Conservation (phyloP, 1,140 invertebrate genomes). For the Megalonaias nervosa region DNA sequence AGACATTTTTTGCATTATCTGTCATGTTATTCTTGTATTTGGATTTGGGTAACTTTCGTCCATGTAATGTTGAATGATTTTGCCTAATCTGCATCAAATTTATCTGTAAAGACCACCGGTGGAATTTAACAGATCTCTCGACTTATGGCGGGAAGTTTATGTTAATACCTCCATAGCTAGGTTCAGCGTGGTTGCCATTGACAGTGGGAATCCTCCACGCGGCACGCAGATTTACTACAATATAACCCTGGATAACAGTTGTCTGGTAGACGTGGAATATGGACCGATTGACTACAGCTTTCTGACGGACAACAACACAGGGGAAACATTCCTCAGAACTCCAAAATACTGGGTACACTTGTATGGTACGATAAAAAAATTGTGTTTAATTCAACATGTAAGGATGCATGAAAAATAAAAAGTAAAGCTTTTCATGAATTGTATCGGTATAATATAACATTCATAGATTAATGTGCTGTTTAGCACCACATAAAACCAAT, state of each 20-base stretch:
- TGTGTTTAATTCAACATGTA: too few relatives aligned
- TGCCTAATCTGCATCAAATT: too few relatives aligned
- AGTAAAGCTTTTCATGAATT: too few relatives aligned
- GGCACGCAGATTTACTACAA: conserved; percentile 34
- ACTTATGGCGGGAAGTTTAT: conserved; percentile 40
- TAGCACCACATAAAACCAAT: too few relatives aligned
- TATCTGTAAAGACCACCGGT: conserved; percentile 33
- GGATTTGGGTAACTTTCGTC: too few relatives aligned
- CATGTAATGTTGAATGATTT: too few relatives aligned
- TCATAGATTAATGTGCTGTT: too few relatives aligned
- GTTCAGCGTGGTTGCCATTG: conserved; percentile 43
- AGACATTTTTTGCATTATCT: too few relatives aligned
- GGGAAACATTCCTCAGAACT: conserved; percentile 35
- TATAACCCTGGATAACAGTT: conserved; percentile 45
- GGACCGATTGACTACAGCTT: conserved; percentile 38
- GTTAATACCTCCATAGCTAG: conserved; percentile 35
- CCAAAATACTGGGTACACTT: conserved; percentile 45
- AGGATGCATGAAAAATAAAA: too few relatives aligned
- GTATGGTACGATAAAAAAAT: too few relatives aligned
- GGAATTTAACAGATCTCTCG: conserved; percentile 36
- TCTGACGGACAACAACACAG: conserved; percentile 35
- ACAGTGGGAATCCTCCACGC: conserved; percentile 39
- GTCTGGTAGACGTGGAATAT: conserved; percentile 45
- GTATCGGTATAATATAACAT: too few relatives aligned
- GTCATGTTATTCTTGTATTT: too few relatives aligned